These are phyloP conservation scores for Cuniculus paca DNA, from an alignment of 2,797 vertebrate genomes.

Conservation along the genomic window DNA sequence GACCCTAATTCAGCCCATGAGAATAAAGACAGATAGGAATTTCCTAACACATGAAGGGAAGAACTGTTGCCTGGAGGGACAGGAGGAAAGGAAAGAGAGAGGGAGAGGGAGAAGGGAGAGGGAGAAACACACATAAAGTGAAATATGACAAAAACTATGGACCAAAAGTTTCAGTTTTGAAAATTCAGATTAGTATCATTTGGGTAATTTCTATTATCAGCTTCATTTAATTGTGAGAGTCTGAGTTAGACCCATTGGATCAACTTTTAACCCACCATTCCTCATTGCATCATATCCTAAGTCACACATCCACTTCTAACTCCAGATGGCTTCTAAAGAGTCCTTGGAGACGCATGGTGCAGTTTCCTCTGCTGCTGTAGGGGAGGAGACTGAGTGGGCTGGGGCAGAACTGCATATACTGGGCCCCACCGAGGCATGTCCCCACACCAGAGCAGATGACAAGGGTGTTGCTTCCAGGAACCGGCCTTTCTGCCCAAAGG, in stretches of 20 bases:
- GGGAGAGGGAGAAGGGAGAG: no score
- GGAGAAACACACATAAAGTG: background rate
- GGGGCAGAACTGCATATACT: background rate
- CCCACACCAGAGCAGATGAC: background rate
- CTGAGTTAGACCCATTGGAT: background rate
- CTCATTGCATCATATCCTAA: background rate
- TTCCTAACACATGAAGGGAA: background rate
- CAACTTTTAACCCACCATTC: background rate
- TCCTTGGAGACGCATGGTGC: conserved; percentile 37
- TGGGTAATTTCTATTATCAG: background rate
- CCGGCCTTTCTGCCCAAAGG: background rate
- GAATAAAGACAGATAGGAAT: background rate
- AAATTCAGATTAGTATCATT: background rate
- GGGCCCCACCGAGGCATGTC: background rate
- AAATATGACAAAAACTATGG: background rate
- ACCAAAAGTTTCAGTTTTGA: background rate
- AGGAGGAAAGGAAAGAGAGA: no score
- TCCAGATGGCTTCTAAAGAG: background rate
- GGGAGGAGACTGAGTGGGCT: background rate
- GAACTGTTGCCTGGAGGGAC: background rate
- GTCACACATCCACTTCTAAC: background rate
- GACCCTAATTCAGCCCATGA: background rate
- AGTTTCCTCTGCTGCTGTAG: background rate
- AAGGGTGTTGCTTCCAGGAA: background rate
- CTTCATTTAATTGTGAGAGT: background rate